Base-by-base conservation (phyloP, 2,113 vertebrate genomes). In the Albula glossodonta region DNA sequence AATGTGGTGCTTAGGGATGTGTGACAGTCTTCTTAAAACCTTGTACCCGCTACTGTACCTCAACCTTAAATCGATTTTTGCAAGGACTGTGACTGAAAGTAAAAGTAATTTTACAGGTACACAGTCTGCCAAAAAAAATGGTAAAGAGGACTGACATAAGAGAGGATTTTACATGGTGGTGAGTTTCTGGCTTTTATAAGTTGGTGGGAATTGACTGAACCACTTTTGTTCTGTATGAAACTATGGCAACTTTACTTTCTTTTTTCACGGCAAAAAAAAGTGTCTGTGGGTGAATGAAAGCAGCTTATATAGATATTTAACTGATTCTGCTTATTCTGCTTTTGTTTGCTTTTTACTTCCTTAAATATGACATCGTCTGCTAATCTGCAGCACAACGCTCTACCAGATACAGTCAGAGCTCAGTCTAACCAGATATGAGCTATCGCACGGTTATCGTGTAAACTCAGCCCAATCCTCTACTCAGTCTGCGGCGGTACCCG, bases 71-170 rank as follows among this genome's bases (percentile, higher is more conserved):
- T n/a, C n/a, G 70, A 74, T 74, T n/a, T 74, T 6, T n/a, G 15
- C n/a, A 31, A 25, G 70, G n/a, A 25, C 22, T 74, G 70, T 31
- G 70, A 74, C 22, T 22, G 70, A 31, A 31, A 31, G n/a, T n/a
- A 74, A 25, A 31, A 74, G 22, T 19, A 66, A 74, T 74, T 74
- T 74, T 74, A 74, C 70, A 74, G 70, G n/a, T 74, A 74, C 70
- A 74, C 9, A 74, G 70, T 31, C 70, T 31, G n/a, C 70, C 70
- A 22, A 70, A n/a, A 70, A 70, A n/a, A 22, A 70, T 3, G 22
- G 22, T 4, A 70, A 31, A 74, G 8, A 70, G 17, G 63, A 22
- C n/a, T 25, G 70, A 31, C 5, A 5, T 19, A 5, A 66, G 60
- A 66, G 60, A 4, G 60, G 60, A 66, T 74, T 74, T 31, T 25